Conservation (phyloP, 2,888 invertebrate genomes). For the Drosophila affinis region DNA sequence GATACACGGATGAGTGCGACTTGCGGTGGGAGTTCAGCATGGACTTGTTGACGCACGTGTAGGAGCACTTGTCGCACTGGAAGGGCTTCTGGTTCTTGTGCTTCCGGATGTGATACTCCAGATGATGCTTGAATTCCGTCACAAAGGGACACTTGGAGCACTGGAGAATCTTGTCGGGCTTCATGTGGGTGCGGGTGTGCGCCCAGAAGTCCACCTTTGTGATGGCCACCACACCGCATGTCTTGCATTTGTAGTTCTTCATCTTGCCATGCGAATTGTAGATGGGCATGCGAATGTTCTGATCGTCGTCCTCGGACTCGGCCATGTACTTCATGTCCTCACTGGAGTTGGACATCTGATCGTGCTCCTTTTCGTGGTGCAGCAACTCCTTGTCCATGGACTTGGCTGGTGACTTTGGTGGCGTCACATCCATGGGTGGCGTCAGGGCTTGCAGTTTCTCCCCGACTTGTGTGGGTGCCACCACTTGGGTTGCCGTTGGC, state of each 20-base stretch:
- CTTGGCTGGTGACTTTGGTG: slow-evolving; percentile 83
- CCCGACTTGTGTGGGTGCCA: slow-evolving; percentile 33
- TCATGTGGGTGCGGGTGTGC: slow-evolving; percentile 95
- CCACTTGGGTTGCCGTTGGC: slow-evolving; percentile 40
- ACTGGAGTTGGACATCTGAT: slow-evolving; percentile 82
- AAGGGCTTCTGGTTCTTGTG: slow-evolving; percentile 98
- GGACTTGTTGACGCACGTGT: slow-evolving; percentile 98
- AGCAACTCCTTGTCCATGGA: slow-evolving; percentile 23
- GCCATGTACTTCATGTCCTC: slow-evolving; percentile 80
- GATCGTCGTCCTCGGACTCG: slow-evolving; percentile 82
- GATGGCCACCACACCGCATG: slow-evolving; percentile 92
- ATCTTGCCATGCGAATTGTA: slow-evolving; percentile 88
- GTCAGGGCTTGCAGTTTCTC: slow-evolving; percentile 80
- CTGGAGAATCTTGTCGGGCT: slow-evolving; percentile 94
- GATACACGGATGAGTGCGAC: slow-evolving; percentile 96
- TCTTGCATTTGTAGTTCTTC: slow-evolving; percentile 96
- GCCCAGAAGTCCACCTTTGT: slow-evolving; percentile 97
- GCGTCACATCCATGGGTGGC: slow-evolving; percentile 83
- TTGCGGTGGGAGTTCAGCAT: slow-evolving; percentile 99
- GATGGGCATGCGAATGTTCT: slow-evolving; percentile 85
- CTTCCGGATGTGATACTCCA: slow-evolving; percentile 98
- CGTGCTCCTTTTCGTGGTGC: slow-evolving; percentile 79
- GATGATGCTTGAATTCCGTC: slow-evolving; percentile 99
- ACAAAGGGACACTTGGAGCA: slow-evolving; percentile 98
- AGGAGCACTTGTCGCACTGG: slow-evolving; percentile 94